These are phyloP conservation scores for Etia nguti DNA, from an alignment of 2,113 vertebrate genomes.

Conservation along the genomic window DNA sequence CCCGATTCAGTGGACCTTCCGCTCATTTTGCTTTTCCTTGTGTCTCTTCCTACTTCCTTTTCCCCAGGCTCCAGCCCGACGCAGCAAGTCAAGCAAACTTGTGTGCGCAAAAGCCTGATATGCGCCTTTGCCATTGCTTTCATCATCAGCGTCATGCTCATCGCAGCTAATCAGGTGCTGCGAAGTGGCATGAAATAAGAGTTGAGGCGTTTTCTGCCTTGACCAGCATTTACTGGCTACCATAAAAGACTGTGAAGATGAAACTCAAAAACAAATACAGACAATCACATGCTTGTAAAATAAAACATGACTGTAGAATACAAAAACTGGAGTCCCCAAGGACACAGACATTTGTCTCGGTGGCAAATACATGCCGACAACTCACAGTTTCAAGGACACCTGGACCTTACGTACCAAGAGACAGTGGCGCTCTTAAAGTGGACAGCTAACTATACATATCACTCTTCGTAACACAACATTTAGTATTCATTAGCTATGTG, in stretches of 20 bases:
- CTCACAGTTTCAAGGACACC: not conserved
- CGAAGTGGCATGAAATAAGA: slow-evolving; percentile 93
- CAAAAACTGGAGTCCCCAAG: not conserved
- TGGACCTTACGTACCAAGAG: not conserved
- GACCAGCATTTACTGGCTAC: slow-evolving; percentile 20
- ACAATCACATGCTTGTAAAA: slow-evolving; percentile 29
- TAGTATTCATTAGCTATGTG: slow-evolving; percentile 43
- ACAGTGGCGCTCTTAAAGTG: not conserved
- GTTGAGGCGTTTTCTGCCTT: not conserved
- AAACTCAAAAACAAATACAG: not conserved
- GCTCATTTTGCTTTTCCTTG: not conserved
- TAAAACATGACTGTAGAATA: not conserved
- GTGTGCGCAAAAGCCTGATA: slow-evolving; percentile 94
- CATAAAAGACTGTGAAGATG: slow-evolving; percentile 12
- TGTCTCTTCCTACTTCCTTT: not conserved
- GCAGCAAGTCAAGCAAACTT: slow-evolving; percentile 97
- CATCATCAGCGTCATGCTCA: slow-evolving; percentile 98
- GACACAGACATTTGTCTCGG: not conserved
- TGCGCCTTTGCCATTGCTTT: slow-evolving; percentile 97
- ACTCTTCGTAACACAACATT: slow-evolving; percentile 24
- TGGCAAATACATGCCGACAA: not conserved
- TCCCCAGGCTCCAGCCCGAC: slow-evolving; percentile 83
- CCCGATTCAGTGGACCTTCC: not conserved
- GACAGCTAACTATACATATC: slow-evolving; percentile 49
- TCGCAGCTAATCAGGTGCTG: slow-evolving; percentile 96